Percentiles rank a stretch among this genome's conserved stretches.
phyloP scores from a whole-genome alignment of 1,140 invertebrate genomes.

The Camponotus vicinus region DNA sequence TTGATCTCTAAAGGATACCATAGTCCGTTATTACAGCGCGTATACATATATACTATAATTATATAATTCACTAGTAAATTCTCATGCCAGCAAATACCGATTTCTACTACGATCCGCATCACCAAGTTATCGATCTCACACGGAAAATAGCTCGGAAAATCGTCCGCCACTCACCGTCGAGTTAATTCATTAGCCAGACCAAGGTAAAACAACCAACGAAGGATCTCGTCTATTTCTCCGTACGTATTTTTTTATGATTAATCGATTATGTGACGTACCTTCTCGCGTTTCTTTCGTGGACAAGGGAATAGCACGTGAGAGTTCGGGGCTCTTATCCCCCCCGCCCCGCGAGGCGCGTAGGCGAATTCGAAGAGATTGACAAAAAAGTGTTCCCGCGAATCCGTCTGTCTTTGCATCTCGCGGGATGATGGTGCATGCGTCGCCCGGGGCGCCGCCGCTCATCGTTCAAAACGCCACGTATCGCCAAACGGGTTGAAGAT shows the following conservation, averaged over 20 bases:
- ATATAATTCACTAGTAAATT: not conserved
- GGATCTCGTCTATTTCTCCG: conserved; percentile 67
- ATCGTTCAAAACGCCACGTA: conserved; percentile 78
- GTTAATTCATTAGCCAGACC: conserved; percentile 49
- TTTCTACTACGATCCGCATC: not conserved
- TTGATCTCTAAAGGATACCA: not conserved
- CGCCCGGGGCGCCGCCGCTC: conserved; percentile 64
- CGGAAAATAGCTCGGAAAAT: not conserved
- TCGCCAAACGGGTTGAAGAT: conserved; percentile 83
- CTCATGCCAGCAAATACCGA: not conserved
- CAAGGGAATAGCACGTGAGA: conserved; percentile 66
- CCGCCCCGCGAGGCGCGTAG: conserved; percentile 20
- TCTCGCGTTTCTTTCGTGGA: conserved; percentile 68
- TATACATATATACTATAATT: not conserved
- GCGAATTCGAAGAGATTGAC: conserved; percentile 53
- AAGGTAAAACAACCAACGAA: conserved; percentile 72
- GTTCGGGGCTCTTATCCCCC: conserved; percentile 44
- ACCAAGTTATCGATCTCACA: conserved; percentile 21
- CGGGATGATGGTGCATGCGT: conserved; percentile 54
- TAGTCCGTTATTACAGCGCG: not conserved
- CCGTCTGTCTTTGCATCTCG: conserved; percentile 21
- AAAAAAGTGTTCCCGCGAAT: conserved; percentile 59
- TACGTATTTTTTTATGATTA: conserved; percentile 67
- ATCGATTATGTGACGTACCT: conserved; percentile 58
- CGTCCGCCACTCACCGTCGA: conserved; percentile 66